Base-by-base conservation (phyloP, 2,888 invertebrate species). In the Lutraria lutraria region DNA sequence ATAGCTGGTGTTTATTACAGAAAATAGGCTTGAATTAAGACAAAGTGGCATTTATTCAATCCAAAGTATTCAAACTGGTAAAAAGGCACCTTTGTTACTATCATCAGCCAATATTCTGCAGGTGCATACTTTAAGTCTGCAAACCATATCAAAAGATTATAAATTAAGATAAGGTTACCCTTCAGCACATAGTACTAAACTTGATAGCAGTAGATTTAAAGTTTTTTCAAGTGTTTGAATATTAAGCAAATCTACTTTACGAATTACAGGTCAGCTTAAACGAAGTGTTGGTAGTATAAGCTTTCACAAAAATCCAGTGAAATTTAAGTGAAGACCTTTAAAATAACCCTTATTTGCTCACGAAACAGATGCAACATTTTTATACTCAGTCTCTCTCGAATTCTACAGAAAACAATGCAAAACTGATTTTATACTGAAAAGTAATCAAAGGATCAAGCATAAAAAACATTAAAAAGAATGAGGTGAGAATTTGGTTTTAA, bases 21-120 rank as follows among this genome's bases (percentile, higher is more conserved):
- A 56, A 21, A 83, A 68, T 63, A 72, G 83, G 68, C 60, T 82
- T 72, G 29, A 68, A 31, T 68, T 52, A 56, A 83, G 60, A 60
- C 60, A 60, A 82, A 60, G 60, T 82, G 63, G 82, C 60, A 82
- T 63, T 16, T 82, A 82, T 82, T 34, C 43, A 63, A 34, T 82
- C 60, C 19, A 43, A 25, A 56, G 81, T 81, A 60, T 63, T 63
- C 34, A 81, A 25, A 60, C 19, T 63, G 34, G 60, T 29, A 82
- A 60, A 82, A 82, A 82, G 60, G 82, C 29, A 82, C n/a, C 60
- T 60, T 82, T 82, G 82, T 82, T 82, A 34, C n/a, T 34, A 34
- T 13, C 4, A 34, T 15, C 21, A 60, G 63, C 43, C n/a, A n/a
- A 34, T 13, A 6, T 34, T 15, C 21, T 60, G 63, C 82, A 82